Evolutionary conservation across 2,797 vertebrate species (phyloP).

Genomic region (Lithobates sylvaticus): DNA sequence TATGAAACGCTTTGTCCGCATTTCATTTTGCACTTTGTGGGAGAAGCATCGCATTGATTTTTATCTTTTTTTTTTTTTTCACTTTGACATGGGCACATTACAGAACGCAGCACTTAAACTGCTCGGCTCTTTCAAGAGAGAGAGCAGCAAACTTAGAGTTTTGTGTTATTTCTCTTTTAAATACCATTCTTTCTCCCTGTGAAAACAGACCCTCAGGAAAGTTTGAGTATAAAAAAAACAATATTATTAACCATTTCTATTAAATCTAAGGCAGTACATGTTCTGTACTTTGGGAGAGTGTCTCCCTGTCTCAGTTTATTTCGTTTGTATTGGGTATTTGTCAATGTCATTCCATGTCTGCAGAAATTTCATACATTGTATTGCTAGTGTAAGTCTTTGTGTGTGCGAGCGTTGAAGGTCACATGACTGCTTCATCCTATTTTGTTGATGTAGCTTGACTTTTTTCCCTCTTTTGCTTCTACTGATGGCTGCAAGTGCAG

Average conservation of each 20-base stretch:
- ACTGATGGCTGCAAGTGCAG: constrained; percentile 84
- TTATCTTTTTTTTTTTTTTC: constrained; percentile 56
- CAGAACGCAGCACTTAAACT: constrained; percentile 55
- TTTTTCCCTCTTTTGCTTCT: constrained; percentile 79
- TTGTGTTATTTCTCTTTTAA: constrained; percentile 43
- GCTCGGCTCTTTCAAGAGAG: constrained; percentile 42
- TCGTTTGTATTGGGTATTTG: constrained; percentile 83
- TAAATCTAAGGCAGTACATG: constrained; percentile 71
- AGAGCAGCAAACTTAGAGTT: constrained; percentile 39
- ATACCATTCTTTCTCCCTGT: constrained; percentile 21
- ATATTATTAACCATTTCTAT: constrained; percentile 66
- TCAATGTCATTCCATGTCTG: constrained; percentile 86
- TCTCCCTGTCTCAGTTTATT: constrained; percentile 84
- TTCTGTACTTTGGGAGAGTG: constrained; percentile 75
- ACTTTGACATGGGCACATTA: constrained; percentile 61
- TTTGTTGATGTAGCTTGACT: constrained; percentile 84
- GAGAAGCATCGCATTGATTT: constrained; percentile 62
- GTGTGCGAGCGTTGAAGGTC: constrained; percentile 79
- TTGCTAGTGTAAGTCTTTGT: constrained; percentile 78
- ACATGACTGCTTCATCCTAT: constrained; percentile 84
- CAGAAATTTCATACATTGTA: constrained; percentile 80
- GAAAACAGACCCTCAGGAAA: constrained; percentile 63
- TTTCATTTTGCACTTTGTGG: constrained; percentile 64
- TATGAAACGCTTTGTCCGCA: constrained; percentile 63
- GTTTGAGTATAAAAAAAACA: constrained; percentile 67